Evolutionary conservation across 92 coral and sea anemone species (phyloP).

Genomic region (Epizoanthus ramosus): DNA sequence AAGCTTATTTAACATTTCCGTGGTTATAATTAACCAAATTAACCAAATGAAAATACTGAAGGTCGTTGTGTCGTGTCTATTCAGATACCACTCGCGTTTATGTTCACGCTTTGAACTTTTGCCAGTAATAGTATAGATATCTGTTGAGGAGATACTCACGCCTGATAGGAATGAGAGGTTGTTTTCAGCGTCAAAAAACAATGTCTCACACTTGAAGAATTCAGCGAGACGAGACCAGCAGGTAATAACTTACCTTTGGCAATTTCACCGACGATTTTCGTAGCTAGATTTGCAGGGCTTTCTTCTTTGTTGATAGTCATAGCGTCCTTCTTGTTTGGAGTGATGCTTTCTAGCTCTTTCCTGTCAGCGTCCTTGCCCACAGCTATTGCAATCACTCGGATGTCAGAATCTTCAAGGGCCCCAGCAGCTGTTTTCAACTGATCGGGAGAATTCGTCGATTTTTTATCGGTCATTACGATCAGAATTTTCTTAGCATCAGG

Average conservation of each 20-base stretch:
- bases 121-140: too few relatives aligned
- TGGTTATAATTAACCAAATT: too few relatives aligned
- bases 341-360: slow-evolving; percentile 20
- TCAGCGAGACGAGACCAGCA: too few relatives aligned
- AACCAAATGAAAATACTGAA: too few relatives aligned
- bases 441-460: slow-evolving; percentile 16
- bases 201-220: too few relatives aligned
- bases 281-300: slow-evolving; percentile 29
- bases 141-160: too few relatives aligned
- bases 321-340: slow-evolving; percentile 16
- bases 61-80: too few relatives aligned
- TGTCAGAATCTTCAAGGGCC: slow-evolving; percentile 19
- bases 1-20: too few relatives aligned
- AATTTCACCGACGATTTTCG: slow-evolving; percentile 26
- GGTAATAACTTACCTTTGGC: slow-evolving; percentile 16
- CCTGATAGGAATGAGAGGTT: too few relatives aligned
- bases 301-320: slow-evolving; percentile 17
- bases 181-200: too few relatives aligned
- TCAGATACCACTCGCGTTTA: too few relatives aligned
- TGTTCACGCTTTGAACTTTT: too few relatives aligned
- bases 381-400: slow-evolving; percentile 36
- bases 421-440: slow-evolving; percentile 13
- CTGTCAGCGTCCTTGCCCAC: slow-evolving; percentile 3
- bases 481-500: slow-evolving; percentile 46
- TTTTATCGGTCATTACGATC: slow-evolving; percentile 32